phyloP scores from a whole-genome alignment of 2,888 invertebrate species.

The Entomobrya multifasciata region DNA sequence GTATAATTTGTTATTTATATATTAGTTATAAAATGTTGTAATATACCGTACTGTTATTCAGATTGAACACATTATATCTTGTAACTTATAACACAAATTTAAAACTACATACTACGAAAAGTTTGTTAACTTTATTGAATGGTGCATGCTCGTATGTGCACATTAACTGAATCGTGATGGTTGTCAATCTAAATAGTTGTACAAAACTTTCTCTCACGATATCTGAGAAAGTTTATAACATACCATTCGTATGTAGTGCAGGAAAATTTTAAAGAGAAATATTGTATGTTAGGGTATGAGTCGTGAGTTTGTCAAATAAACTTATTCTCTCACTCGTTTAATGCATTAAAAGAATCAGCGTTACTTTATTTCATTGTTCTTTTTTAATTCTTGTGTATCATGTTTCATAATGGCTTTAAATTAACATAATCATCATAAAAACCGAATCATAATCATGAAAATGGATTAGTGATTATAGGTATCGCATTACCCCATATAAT shows the following conservation, averaged over 20 bases:
- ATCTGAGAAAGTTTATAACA: conserved; percentile 28
- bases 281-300: conserved; percentile 43
- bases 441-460: too few species aligned
- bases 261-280: conserved; percentile 26
- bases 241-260: conserved; percentile 50
- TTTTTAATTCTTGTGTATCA: too few species aligned
- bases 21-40: conserved; percentile 42
- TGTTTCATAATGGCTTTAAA: too few species aligned
- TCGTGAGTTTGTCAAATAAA: conserved; percentile 72
- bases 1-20: conserved; percentile 46
- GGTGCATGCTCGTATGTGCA: not conserved
- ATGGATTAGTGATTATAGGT: too few species aligned
- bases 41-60: conserved; percentile 24
- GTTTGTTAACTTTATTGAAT: too few species aligned
- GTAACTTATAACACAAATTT: conserved; percentile 18
- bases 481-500: too few species aligned
- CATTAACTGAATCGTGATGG: conserved; percentile 53
- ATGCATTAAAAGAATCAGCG: conserved; percentile 46
- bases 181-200: conserved; percentile 42
- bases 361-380: too few species aligned
- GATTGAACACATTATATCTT: conserved; percentile 32
- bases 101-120: too few species aligned
- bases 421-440: too few species aligned
- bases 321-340: conserved; percentile 73
- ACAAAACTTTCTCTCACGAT: conserved; percentile 22